Evolutionary conservation across 2,113 vertebrate genomes (phyloP), one percentile per base, ranked within the genome.

Genomic region (Sinosuthora webbiana): DNA sequence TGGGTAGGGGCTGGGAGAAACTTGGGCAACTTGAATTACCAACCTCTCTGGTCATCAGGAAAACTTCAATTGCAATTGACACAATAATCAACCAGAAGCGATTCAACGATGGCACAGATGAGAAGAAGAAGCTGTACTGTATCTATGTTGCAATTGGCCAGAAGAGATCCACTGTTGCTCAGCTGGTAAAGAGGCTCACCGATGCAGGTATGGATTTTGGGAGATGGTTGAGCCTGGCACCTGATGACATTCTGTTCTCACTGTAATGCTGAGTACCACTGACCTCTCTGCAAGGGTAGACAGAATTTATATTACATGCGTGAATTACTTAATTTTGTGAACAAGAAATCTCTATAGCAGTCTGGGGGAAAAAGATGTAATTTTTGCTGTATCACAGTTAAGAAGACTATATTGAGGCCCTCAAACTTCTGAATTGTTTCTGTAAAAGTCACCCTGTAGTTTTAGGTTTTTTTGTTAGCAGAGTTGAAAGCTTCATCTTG

Each of bases 121-220:
- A 99, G 96, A 99, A 99, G 90, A 99, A 99, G 98, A 99, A 99
- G 97, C 98, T 99, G 37, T 99, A 99, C 97, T 99, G 99, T 87
- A 99, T 99, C 96, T 99, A 99, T 8, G 99, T 99, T 22, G 99
- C 99, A 85, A 99, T 99, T 45, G 99, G 99, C n/a, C 99, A 99
- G 97, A 99, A 99, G 97, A 98, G 99, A 53, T 99, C 99, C 82
- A 99, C 99, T 6, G 99, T 99, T 94, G 99, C 99, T 85, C 99
- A 99, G 97, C 98, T 99, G 96, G 99, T 99, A 44, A 99, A 99
- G 98, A 99, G 99, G 96, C 98, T 99, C 11, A 99, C 99, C 53
- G 99, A 99, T 68, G 98, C 99, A 60, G 98, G 98, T 98, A 97
- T 15, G 12, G 47, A 31, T 67, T 59, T 24, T 37, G 64, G 44